Percentiles rank a stretch among this genome's conserved stretches.
Evolutionary conservation across 2,888 invertebrate species (phyloP).

Genomic region (Scaptomyza polygonia): DNA sequence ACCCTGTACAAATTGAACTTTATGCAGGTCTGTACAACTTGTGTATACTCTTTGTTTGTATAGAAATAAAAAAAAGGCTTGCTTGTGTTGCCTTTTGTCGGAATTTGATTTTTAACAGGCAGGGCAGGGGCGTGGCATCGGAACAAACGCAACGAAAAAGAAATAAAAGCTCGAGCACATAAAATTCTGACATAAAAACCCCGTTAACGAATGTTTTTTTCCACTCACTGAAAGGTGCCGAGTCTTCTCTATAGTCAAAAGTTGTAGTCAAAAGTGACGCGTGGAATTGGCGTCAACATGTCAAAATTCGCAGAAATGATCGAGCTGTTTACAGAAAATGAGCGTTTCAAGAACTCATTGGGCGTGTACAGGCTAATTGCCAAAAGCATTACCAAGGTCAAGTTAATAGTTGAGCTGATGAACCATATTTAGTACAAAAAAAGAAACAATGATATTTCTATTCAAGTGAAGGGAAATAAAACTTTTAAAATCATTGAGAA

Average conservation of each 20-base stretch:
- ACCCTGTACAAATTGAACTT: background rate
- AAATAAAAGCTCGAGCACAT: conserved; percentile 30
- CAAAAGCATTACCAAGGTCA: conserved; percentile 26
- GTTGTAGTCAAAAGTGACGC: conserved; percentile 47
- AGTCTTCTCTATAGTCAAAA: conserved; percentile 11
- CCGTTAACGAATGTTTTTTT: conserved; percentile 54
- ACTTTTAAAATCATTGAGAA: background rate
- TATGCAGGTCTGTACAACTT: background rate
- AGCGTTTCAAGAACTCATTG: conserved; percentile 33
- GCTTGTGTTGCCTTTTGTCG: conserved; percentile 39
- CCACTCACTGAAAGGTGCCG: conserved; percentile 33
- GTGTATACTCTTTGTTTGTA: background rate
- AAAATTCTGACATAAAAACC: conserved; percentile 73
- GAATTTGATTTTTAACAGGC: conserved; percentile 5
- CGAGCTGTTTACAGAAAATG: conserved; percentile 12
- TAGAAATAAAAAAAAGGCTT: conserved; percentile 9
- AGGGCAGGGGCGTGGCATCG: conserved; percentile 42
- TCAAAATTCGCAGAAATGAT: conserved; percentile 58
- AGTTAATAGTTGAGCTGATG: conserved; percentile 4
- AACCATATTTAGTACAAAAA: background rate
- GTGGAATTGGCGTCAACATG: conserved; percentile 39
- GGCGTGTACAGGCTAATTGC: conserved; percentile 46
- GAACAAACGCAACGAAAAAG: conserved; percentile 26
- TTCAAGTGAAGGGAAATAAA: background rate
- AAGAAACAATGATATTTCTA: background rate